Evolutionary conservation across 2,113 vertebrate species (phyloP).

Genomic region (Phasianus colchicus): DNA sequence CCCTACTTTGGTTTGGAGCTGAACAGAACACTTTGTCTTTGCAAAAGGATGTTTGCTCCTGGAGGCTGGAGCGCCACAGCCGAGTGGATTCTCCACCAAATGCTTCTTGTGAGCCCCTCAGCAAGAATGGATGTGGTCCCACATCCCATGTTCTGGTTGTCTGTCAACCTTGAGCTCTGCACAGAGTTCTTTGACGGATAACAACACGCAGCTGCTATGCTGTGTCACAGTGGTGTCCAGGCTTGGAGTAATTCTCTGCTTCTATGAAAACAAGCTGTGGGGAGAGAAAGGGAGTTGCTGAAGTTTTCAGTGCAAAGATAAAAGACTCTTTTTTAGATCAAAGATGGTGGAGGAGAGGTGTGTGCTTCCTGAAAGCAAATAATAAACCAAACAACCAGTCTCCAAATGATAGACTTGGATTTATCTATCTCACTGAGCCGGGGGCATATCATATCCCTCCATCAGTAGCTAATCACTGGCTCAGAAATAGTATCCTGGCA

Average conservation of each 20-base stretch:
- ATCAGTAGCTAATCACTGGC: slow-evolving; percentile 10
- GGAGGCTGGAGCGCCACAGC: neutral
- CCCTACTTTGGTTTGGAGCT: neutral
- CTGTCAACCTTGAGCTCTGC: neutral
- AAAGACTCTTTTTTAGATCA: neutral
- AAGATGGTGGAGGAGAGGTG: neutral
- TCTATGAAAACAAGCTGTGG: neutral
- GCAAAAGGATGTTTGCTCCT: neutral
- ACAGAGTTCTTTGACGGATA: neutral
- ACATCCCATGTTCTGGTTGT: neutral
- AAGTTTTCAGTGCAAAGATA: neutral
- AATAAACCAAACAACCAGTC: neutral
- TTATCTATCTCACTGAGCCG: neutral
- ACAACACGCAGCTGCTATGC: neutral
- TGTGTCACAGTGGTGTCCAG: neutral
- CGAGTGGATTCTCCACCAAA: neutral
- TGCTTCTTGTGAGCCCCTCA: neutral
- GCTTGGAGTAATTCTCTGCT: neutral
- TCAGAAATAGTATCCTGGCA: slow-evolving; percentile 3
- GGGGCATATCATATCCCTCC: neutral
- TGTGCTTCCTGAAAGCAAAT: neutral
- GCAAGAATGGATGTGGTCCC: neutral
- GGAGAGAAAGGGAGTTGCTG: neutral
- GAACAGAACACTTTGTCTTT: neutral
- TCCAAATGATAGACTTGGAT: neutral